A percentile compares a stretch with the other conserved stretches of the same genome.
These are phyloP conservation scores for Microctenopoma steveboyesi DNA, from an alignment of 2,797 vertebrate species.

Conservation along the genomic window DNA sequence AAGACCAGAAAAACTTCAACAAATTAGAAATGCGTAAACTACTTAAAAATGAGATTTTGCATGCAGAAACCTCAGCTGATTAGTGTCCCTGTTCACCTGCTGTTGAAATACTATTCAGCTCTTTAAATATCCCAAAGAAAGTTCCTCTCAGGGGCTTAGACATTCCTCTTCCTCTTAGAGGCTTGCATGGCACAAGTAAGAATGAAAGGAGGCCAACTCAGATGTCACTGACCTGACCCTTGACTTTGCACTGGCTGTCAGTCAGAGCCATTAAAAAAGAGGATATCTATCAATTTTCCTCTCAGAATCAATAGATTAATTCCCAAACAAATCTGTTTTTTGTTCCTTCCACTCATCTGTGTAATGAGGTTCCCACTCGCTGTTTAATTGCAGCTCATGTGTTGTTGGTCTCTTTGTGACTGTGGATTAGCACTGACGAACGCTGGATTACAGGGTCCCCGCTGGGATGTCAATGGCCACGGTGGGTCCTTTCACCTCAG, in stretches of 20 bases:
- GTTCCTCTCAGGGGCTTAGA: slow-evolving; percentile 46
- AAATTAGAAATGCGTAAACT: slow-evolving; percentile 67
- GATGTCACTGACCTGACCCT: slow-evolving; percentile 57
- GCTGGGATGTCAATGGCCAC: slow-evolving; percentile 70
- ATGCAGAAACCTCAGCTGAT: slow-evolving; percentile 44
- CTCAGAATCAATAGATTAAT: slow-evolving; percentile 12
- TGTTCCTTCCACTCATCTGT: slow-evolving; percentile 13
- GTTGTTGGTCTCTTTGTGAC: slow-evolving; percentile 50
- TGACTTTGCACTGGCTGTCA: slow-evolving; percentile 39
- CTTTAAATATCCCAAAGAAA: slow-evolving; percentile 49
- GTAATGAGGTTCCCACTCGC: slow-evolving; percentile 16
- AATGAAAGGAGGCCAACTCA: slow-evolving; percentile 45
- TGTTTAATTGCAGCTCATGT: slow-evolving; percentile 31
- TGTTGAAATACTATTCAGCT: slow-evolving; percentile 38
- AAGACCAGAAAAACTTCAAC: slow-evolving; percentile 63
- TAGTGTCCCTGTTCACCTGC: slow-evolving; percentile 61
- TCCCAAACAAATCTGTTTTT: slow-evolving; percentile 6
- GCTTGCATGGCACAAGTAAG: slow-evolving; percentile 25
- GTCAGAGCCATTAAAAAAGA: slow-evolving; percentile 18
- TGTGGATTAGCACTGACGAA: slow-evolving; percentile 69
- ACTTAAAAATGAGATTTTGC: slow-evolving; percentile 56
- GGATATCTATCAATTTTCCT: slow-evolving; percentile 14
- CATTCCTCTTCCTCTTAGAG: slow-evolving; percentile 49
- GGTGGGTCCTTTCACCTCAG: slow-evolving; percentile 65
- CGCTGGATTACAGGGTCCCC: slow-evolving; percentile 75